These are phyloP conservation scores for Diorhabda carinulata DNA, from an alignment of 1,140 invertebrate species.

Conservation along the genomic window DNA sequence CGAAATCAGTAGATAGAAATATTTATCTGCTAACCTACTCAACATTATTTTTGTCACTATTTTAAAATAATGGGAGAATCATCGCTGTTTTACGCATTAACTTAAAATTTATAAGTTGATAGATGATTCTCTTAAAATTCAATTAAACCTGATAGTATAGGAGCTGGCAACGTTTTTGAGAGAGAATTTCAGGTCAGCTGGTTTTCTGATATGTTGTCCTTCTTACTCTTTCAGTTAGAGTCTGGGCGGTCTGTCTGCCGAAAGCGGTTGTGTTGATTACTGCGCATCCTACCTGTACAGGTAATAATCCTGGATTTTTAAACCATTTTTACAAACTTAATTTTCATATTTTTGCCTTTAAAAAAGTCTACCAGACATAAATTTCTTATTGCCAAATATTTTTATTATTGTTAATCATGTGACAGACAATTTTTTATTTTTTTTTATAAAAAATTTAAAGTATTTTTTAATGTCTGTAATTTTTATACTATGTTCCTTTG, in stretches of 20 bases:
- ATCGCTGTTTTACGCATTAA: no score
- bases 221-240: background rate
- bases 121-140: no score
- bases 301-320: background rate
- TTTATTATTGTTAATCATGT: no score
- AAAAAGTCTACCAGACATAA: conserved; percentile 5
- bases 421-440: background rate
- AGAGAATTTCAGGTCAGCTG: conserved; percentile 19
- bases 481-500: background rate
- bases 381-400: conserved; percentile 16
- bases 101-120: no score
- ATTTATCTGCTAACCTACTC: no score
- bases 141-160: background rate
- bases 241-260: conserved; percentile 7
- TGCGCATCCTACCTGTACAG: background rate
- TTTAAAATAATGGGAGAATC: no score
- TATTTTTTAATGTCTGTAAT: background rate
- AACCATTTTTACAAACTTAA: background rate
- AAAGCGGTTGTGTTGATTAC: conserved; percentile 17
- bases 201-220: background rate
- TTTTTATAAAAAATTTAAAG: conserved; percentile 17
- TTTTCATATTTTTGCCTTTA: conserved; percentile 8
- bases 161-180: conserved; percentile 8
- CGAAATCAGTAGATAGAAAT: no score
- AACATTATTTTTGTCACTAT: no score